phyloP scores from a whole-genome alignment of 2,113 vertebrate species.

The Plecturocebus donacophilus region DNA sequence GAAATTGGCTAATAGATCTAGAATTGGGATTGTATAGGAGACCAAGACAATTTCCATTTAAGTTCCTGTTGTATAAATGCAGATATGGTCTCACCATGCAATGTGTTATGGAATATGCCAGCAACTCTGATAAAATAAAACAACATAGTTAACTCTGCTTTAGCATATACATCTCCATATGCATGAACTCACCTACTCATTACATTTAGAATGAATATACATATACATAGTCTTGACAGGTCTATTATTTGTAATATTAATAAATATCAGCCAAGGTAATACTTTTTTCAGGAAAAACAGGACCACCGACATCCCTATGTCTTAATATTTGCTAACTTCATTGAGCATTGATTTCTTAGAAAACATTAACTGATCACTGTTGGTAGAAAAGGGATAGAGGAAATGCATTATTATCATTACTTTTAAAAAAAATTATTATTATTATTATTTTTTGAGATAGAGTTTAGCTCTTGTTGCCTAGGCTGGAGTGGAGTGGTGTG shows the following conservation, averaged over 20 bases:
- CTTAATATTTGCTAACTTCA: neutral
- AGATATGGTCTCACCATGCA: neutral
- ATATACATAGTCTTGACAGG: neutral
- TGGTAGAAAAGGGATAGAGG: neutral
- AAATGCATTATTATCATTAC: neutral
- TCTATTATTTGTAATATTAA: neutral
- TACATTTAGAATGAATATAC: neutral
- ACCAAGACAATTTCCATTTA: neutral
- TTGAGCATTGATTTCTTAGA: neutral
- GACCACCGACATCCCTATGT: neutral
- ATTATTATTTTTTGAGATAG: no score
- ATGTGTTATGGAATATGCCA: neutral
- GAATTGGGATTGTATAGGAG: neutral
- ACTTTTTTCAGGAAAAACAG: conserved; percentile 1
- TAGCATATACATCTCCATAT: neutral
- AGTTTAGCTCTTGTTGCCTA: no score
- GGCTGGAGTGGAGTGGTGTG: no score
- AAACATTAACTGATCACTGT: neutral
- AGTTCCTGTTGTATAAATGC: neutral
- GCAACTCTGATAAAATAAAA: neutral
- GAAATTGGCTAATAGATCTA: neutral
- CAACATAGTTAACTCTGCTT: neutral
- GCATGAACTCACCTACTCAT: neutral
- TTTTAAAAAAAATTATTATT: no score
- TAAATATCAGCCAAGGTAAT: neutral